Conservation (phyloP, 1,140 invertebrate species). For the Pantala flavescens region DNA sequence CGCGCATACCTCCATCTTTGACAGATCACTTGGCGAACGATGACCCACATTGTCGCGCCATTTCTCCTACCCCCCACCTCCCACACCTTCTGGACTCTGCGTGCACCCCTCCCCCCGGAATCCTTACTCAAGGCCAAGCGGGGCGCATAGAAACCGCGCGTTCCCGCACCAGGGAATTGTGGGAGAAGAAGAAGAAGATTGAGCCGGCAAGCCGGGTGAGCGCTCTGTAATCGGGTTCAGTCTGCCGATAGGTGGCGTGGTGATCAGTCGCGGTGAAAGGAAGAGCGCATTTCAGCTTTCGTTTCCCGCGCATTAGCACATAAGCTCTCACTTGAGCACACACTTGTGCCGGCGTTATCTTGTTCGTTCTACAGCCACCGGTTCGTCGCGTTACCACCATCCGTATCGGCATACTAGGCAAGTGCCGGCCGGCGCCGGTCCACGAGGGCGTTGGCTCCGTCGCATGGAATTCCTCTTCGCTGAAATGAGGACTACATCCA, state of each 20-base stretch:
- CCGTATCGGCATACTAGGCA: too few species aligned
- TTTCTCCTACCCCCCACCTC: neutral
- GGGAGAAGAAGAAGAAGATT: neutral
- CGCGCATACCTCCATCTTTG: neutral
- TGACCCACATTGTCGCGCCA: neutral
- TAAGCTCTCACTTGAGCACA: too few species aligned
- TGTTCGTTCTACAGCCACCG: too few species aligned
- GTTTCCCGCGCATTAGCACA: neutral
- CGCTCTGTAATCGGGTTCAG: neutral
- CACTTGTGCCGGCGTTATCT: too few species aligned
- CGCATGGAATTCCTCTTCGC: neutral
- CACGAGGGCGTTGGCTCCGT: neutral
- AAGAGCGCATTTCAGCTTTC: neutral
- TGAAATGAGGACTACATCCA: neutral
- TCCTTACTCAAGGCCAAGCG: neutral
- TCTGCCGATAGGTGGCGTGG: neutral
- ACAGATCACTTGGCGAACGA: constrained; percentile 7
- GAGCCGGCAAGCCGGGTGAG: neutral
- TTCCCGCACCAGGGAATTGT: neutral
- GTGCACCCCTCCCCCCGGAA: neutral
- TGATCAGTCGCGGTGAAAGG: neutral
- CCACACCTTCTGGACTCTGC: neutral
- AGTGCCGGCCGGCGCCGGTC: neutral
- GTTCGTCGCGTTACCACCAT: too few species aligned
- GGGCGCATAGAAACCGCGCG: neutral